These are phyloP conservation scores for Slavum lentiscoides DNA, from an alignment of 2,888 invertebrate species.

Conservation along the genomic window DNA sequence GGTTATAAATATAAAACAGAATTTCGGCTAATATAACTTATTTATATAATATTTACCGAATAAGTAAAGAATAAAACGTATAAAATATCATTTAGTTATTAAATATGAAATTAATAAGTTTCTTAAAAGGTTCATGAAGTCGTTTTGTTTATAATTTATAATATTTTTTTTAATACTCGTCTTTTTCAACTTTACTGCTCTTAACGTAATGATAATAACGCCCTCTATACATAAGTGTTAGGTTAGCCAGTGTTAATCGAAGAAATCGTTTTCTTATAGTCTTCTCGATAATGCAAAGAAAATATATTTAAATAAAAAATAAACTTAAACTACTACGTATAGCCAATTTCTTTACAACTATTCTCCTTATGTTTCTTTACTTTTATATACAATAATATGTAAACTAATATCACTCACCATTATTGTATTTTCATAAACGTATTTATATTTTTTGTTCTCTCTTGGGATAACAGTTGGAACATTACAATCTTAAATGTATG, in stretches of 20 bases:
- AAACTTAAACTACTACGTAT: too few relatives aligned
- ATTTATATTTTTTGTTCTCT: neutral
- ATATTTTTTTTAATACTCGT: too few relatives aligned
- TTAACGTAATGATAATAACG: neutral
- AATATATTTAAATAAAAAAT: too few relatives aligned
- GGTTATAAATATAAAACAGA: too few relatives aligned
- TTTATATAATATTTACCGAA: too few relatives aligned
- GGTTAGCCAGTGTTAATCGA: neutral
- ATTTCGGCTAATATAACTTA: too few relatives aligned
- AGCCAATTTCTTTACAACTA: too few relatives aligned
- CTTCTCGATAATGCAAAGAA: neutral
- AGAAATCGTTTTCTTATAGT: neutral
- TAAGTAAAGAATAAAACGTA: too few relatives aligned
- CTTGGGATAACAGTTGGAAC: neutral
- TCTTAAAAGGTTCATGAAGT: too few relatives aligned
- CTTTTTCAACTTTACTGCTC: neutral
- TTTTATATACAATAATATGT: neutral
- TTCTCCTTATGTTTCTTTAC: neutral
- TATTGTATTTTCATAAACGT: neutral
- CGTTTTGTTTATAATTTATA: too few relatives aligned
- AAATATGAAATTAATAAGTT: too few relatives aligned
- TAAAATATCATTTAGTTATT: too few relatives aligned
- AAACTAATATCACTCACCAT: constrained; percentile 1
- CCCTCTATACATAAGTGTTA: neutral
- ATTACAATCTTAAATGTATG: neutral